Conservation (phyloP, 2,113 vertebrate species). For the Chaetura pelagica region DNA sequence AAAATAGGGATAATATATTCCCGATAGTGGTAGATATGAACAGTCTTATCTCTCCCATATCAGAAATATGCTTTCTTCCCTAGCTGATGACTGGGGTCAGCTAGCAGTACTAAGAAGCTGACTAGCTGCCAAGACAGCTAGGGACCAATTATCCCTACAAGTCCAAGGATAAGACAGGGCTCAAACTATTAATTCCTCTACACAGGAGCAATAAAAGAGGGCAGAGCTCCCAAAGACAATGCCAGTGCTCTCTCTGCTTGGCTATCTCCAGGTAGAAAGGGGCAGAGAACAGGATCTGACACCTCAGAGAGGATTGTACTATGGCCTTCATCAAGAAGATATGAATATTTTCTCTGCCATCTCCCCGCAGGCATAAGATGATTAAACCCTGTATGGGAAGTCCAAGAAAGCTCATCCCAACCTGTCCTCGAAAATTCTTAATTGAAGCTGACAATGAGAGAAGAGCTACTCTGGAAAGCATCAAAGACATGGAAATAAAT, state of each 20-base stretch:
- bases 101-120: not conserved
- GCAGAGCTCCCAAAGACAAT: not conserved
- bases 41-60: not conserved
- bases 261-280: not conserved
- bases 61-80: not conserved
- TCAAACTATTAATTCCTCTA: not conserved
- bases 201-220: not conserved
- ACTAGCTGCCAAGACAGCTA: not conserved
- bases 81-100: not conserved
- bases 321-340: not conserved
- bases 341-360: not conserved
- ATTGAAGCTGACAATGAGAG: not conserved
- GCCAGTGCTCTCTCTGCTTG: not conserved
- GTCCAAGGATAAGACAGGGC: not conserved
- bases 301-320: too few relatives aligned
- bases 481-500: not conserved
- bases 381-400: not conserved
- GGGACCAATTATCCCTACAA: not conserved
- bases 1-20: not conserved
- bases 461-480: conserved; percentile 23
- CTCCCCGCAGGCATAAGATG: accelerated
- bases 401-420: not conserved
- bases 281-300: not conserved
- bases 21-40: not conserved
- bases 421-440: not conserved